These are phyloP conservation scores for Drepana falcataria DNA, from an alignment of 2,888 invertebrate genomes.

Conservation along the genomic window DNA sequence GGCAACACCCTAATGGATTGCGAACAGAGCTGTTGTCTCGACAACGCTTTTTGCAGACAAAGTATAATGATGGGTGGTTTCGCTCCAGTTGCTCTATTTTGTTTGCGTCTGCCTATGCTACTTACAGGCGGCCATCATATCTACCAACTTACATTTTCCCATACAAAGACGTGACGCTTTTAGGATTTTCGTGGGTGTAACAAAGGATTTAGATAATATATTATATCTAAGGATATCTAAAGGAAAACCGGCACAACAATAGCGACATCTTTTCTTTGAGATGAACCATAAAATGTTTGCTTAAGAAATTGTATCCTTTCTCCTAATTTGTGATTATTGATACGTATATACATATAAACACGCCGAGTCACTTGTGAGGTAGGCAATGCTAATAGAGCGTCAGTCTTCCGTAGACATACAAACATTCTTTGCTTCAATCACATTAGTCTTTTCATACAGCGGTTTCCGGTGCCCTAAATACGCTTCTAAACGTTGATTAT, in stretches of 20 bases:
- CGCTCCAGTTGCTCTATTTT: conserved; percentile 19
- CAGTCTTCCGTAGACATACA: too few species aligned
- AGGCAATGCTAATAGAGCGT: too few species aligned
- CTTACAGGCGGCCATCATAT: not conserved
- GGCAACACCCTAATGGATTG: conserved; percentile 68
- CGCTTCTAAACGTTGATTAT: too few species aligned
- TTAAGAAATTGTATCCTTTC: not conserved
- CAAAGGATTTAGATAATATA: not conserved
- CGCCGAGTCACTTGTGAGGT: too few species aligned
- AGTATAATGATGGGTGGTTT: conserved; percentile 40
- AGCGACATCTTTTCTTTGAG: not conserved
- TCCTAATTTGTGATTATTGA: not conserved
- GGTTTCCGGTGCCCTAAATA: too few species aligned
- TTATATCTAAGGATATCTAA: not conserved
- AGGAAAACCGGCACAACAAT: not conserved
- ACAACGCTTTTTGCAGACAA: conserved; percentile 53
- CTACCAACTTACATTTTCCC: not conserved
- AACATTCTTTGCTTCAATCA: too few species aligned
- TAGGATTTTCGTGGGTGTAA: not conserved
- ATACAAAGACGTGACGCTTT: not conserved
- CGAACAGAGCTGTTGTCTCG: conserved; percentile 59
- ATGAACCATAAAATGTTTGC: not conserved
- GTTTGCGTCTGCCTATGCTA: conserved; percentile 8
- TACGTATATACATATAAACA: too few species aligned
- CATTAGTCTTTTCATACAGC: too few species aligned